phyloP scores from a whole-genome alignment of 2,113 vertebrate genomes.

The Microtus pennsylvanicus region DNA sequence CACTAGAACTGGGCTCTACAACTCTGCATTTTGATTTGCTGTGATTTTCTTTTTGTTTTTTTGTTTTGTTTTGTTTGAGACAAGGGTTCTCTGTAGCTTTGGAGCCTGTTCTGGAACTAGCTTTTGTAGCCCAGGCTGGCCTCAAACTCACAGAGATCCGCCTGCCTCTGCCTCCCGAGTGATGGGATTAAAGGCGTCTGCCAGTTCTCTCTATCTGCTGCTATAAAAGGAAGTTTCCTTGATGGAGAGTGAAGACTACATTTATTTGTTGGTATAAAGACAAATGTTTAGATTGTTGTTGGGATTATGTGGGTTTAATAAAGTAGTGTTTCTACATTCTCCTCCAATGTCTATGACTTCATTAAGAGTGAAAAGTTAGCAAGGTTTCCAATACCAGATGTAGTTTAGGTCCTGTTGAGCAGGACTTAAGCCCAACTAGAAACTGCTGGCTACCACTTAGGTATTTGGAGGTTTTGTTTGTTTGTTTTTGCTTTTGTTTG shows the following conservation, averaged over 20 bases:
- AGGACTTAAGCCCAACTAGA: not conserved
- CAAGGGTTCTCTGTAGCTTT: too few species aligned
- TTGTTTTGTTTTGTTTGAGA: too few species aligned
- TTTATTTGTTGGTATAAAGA: not conserved
- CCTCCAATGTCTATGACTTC: not conserved
- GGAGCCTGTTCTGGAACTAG: too few species aligned
- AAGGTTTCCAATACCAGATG: not conserved
- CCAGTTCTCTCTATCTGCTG: not conserved
- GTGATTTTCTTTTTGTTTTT: too few species aligned
- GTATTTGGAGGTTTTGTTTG: too few species aligned
- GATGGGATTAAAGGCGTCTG: too few species aligned
- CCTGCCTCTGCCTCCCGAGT: too few species aligned
- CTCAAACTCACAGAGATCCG: too few species aligned
- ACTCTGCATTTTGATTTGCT: too few species aligned
- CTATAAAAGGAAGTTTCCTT: not conserved
- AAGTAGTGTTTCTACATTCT: not conserved
- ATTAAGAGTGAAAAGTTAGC: not conserved
- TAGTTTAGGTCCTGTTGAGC: not conserved
- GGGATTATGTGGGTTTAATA: not conserved
- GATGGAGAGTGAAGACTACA: not conserved
- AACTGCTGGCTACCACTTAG: not conserved
- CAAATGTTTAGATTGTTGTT: not conserved
- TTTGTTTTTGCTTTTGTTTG: too few species aligned
- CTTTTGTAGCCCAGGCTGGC: too few species aligned
- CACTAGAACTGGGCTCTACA: too few species aligned